Evolutionary conservation across 2,797 vertebrate genomes (phyloP).

Genomic region (Onychomys torridus): DNA sequence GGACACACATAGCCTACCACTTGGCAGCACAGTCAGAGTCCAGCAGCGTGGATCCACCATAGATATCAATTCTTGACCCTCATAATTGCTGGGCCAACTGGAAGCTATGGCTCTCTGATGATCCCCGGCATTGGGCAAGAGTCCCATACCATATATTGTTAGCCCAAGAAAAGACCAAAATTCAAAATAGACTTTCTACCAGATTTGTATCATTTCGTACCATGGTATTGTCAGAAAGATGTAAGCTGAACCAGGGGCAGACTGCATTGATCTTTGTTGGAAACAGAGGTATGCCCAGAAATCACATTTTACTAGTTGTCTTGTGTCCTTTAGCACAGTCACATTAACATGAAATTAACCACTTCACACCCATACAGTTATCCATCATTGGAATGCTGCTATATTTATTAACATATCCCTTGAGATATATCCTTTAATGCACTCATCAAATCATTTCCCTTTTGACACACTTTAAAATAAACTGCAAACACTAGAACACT

Average conservation of each 20-base stretch:
- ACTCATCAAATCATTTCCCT: neutral
- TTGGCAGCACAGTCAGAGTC: neutral
- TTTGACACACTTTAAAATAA: conserved; percentile 41
- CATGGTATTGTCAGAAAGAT: neutral
- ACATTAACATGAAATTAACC: neutral
- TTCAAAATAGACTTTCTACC: neutral
- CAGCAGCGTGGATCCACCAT: neutral
- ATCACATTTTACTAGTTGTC: neutral
- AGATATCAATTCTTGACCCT: neutral
- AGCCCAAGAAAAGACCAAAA: neutral
- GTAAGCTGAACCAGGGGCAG: neutral
- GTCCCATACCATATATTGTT: neutral
- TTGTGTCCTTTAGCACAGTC: neutral
- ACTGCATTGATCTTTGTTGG: neutral
- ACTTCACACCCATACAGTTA: neutral
- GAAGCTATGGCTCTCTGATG: neutral
- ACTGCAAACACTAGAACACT: neutral
- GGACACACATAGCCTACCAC: neutral
- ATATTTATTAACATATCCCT: neutral
- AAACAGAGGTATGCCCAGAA: neutral
- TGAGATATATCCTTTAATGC: neutral
- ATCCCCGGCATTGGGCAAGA: neutral
- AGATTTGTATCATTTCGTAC: neutral
- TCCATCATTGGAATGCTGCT: neutral
- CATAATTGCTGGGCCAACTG: too few relatives aligned